Conservation (phyloP, 2,888 invertebrate genomes). For the Platycheirus rosarum region DNA sequence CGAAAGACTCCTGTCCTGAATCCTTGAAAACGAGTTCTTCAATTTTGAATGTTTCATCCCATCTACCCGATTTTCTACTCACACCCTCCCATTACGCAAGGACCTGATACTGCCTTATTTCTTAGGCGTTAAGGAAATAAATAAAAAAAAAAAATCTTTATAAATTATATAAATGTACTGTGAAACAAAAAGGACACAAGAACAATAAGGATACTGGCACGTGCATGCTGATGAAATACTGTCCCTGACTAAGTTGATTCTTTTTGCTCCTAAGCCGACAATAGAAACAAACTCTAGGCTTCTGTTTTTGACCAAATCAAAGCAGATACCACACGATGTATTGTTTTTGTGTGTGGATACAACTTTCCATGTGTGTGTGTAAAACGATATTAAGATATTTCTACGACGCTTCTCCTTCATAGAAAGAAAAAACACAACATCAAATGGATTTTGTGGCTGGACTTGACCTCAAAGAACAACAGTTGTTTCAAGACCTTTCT, state of each 20-base stretch:
- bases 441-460: constrained; percentile 59
- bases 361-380: constrained; percentile 6
- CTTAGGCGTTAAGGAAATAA: constrained; percentile 15
- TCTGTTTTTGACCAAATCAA: constrained; percentile 56
- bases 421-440: constrained; percentile 25
- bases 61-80: no score
- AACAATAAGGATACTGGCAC: constrained; percentile 39
- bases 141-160: constrained; percentile 3
- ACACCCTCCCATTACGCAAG: no score
- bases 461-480: constrained; percentile 60
- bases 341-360: constrained; percentile 2
- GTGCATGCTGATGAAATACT: constrained; percentile 34
- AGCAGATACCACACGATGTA: constrained; percentile 56
- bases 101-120: not conserved
- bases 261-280: not conserved
- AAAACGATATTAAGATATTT: constrained; percentile 44
- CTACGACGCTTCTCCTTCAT: constrained; percentile 23
- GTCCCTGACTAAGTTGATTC: constrained; percentile 3
- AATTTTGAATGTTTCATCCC: no score
- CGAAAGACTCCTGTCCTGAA: no score
- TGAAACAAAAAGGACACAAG: constrained; percentile 4
- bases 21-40: no score
- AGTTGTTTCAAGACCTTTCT: constrained; percentile 47
- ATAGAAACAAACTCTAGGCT: constrained; percentile 30
- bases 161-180: not conserved